Evolutionary conservation across 2,888 invertebrate genomes (phyloP).

Genomic region (Zaprionus bogoriensis): DNA sequence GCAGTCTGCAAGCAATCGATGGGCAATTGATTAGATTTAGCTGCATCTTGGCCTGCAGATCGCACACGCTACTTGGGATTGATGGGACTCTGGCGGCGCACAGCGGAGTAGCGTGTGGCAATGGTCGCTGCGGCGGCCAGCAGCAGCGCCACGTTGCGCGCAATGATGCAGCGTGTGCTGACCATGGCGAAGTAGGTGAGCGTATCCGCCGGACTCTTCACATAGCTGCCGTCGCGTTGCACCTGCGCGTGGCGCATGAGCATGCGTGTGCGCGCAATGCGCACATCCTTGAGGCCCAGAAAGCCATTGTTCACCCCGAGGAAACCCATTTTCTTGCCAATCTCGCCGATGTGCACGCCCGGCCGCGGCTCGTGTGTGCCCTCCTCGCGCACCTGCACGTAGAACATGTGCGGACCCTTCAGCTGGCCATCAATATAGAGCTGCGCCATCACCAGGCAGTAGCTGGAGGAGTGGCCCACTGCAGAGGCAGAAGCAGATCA

Average conservation of each 20-base stretch:
- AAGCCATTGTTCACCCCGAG: slow-evolving; percentile 96
- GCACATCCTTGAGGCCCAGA: slow-evolving; percentile 91
- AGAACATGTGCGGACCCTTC: slow-evolving; percentile 95
- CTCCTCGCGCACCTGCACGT: slow-evolving; percentile 95
- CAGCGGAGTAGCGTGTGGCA: slow-evolving; percentile 94
- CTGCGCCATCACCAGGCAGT: slow-evolving; percentile 95
- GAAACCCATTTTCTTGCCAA: slow-evolving; percentile 96
- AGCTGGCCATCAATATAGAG: slow-evolving; percentile 91
- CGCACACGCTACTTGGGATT: slow-evolving; percentile 89
- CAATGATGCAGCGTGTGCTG: slow-evolving; percentile 92
- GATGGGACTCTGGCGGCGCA: slow-evolving; percentile 93
- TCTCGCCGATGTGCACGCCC: slow-evolving; percentile 96
- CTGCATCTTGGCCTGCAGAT: neutral
- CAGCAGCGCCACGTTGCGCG: slow-evolving; percentile 88
- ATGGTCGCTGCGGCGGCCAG: slow-evolving; percentile 92
- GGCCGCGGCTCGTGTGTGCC: slow-evolving; percentile 93
- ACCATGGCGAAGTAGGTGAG: slow-evolving; percentile 94
- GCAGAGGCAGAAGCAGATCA: slow-evolving; percentile 1
- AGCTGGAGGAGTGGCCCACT: slow-evolving; percentile 97
- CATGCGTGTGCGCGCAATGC: slow-evolving; percentile 94
- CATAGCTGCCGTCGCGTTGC: slow-evolving; percentile 94
- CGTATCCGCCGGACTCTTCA: slow-evolving; percentile 91
- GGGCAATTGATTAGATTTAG: neutral
- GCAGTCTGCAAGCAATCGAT: slow-evolving; percentile 75
- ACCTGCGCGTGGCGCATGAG: slow-evolving; percentile 96